A percentile compares a stretch with the other conserved stretches of the same genome.
These are phyloP conservation scores for Lasaia peninsularis DNA, from an alignment of 1,140 invertebrate species.

Conservation along the genomic window DNA sequence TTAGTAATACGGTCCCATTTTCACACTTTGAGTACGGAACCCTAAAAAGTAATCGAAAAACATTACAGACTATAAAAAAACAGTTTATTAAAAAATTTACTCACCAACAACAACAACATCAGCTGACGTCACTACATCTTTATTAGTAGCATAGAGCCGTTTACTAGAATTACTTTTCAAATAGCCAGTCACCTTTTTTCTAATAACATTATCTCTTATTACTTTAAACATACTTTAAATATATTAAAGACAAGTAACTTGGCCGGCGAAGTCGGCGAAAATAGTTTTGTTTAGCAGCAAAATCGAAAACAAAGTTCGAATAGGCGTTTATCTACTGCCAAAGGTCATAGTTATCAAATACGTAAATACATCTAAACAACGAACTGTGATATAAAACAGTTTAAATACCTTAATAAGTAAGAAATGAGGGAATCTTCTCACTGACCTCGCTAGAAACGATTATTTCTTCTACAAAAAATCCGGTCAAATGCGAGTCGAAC, in stretches of 20 bases:
- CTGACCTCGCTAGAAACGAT: too few species aligned
- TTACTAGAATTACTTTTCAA: conserved; percentile 31
- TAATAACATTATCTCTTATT: conserved; percentile 37
- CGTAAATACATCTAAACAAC: neutral
- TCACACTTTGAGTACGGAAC: too few species aligned
- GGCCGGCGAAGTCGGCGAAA: neutral
- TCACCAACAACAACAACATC: conserved; percentile 68
- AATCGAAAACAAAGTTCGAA: conserved; percentile 1
- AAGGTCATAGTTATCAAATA: conserved; percentile 19
- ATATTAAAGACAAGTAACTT: neutral
- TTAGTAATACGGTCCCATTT: too few species aligned
- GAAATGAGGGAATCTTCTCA: too few species aligned
- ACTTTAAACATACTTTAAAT: conserved; percentile 54
- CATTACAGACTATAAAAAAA: too few species aligned
- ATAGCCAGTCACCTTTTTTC: conserved; percentile 38
- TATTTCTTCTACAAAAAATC: too few species aligned
- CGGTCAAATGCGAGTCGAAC: too few species aligned
- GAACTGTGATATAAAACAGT: neutral
- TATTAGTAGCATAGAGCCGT: conserved; percentile 33
- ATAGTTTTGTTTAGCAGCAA: conserved; percentile 4
- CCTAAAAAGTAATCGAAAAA: too few species aligned
- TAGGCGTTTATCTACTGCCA: conserved; percentile 14
- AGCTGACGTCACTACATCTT: conserved; percentile 55
- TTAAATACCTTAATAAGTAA: neutral
- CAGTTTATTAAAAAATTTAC: conserved; percentile 22